Evolutionary conservation across 2,888 invertebrate genomes (phyloP).

Genomic region (Aspidiotus rigidus): DNA sequence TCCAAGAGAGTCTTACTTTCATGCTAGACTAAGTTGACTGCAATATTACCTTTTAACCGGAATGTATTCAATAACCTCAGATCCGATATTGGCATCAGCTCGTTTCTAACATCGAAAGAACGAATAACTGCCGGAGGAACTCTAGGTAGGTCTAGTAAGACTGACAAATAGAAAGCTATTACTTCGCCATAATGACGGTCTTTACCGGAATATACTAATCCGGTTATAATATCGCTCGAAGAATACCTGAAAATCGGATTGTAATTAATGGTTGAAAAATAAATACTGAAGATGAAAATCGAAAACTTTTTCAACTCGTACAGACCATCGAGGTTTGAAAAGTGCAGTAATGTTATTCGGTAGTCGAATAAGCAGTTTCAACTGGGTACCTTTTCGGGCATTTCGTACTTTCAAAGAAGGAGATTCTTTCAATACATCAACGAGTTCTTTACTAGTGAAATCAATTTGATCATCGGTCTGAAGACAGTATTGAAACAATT

Average conservation of each 20-base stretch:
- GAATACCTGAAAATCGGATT: conserved; percentile 45
- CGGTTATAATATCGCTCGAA: conserved; percentile 62
- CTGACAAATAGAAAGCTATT: conserved; percentile 77
- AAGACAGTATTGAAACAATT: not conserved
- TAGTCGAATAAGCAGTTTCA: conserved; percentile 71
- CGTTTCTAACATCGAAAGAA: conserved; percentile 56
- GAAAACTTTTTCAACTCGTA: not conserved
- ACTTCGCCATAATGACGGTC: conserved; percentile 90
- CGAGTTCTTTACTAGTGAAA: conserved; percentile 7
- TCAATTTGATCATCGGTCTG: not conserved
- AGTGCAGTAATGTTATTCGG: conserved; percentile 65
- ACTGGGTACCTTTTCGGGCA: conserved; percentile 76
- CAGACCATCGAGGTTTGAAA: conserved; percentile 86
- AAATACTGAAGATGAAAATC: not conserved
- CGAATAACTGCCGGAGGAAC: conserved; percentile 73
- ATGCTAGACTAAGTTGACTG: no score
- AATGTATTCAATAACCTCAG: conserved; percentile 58
- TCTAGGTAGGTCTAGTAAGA: conserved; percentile 67
- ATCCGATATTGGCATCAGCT: conserved; percentile 62
- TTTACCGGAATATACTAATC: conserved; percentile 77
- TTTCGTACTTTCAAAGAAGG: conserved; percentile 56
- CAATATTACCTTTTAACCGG: conserved; percentile 43
- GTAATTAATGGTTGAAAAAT: conserved; percentile 3
- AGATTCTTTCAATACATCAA: conserved; percentile 9
- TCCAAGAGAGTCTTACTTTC: no score